These are phyloP conservation scores for Perodicticus potto DNA, from an alignment of 2,797 vertebrate genomes.

Conservation along the genomic window DNA sequence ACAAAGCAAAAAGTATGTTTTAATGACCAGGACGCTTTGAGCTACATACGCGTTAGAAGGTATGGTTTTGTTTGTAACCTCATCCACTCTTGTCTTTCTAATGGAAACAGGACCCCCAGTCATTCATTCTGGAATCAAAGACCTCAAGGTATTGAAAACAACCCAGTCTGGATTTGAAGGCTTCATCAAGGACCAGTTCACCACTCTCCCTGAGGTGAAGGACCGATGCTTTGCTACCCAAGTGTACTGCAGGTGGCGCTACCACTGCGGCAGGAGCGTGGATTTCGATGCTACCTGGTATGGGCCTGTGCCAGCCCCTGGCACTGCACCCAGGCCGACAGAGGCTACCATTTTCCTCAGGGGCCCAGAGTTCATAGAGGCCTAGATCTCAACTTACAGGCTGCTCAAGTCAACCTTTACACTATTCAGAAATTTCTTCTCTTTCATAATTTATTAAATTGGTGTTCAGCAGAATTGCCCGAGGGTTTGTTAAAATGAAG, in stretches of 20 bases:
- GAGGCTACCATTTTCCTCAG: background rate
- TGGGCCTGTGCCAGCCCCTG: background rate
- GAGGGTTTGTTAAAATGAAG: background rate
- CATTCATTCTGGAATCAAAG: conserved; percentile 94
- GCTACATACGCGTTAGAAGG: background rate
- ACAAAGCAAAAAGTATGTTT: background rate
- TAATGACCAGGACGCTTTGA: background rate
- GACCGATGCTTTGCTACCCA: conserved; percentile 96
- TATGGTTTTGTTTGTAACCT: background rate
- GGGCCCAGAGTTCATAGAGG: background rate
- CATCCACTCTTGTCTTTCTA: background rate
- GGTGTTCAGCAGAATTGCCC: background rate
- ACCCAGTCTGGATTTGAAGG: conserved; percentile 97
- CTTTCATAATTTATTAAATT: background rate
- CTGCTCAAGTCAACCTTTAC: background rate
- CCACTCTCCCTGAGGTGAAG: conserved; percentile 93
- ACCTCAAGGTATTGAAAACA: conserved; percentile 96
- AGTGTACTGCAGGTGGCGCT: conserved; percentile 94
- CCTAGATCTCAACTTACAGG: background rate
- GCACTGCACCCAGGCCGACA: rapidly evolving
- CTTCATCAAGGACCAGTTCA: conserved; percentile 93
- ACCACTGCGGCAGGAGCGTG: conserved; percentile 87
- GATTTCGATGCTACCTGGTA: conserved; percentile 95
- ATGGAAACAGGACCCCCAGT: conserved; percentile 90
- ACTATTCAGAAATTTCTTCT: background rate